These are phyloP conservation scores for Leptopilina myrica DNA, from an alignment of 2,888 invertebrate genomes.

Conservation along the genomic window DNA sequence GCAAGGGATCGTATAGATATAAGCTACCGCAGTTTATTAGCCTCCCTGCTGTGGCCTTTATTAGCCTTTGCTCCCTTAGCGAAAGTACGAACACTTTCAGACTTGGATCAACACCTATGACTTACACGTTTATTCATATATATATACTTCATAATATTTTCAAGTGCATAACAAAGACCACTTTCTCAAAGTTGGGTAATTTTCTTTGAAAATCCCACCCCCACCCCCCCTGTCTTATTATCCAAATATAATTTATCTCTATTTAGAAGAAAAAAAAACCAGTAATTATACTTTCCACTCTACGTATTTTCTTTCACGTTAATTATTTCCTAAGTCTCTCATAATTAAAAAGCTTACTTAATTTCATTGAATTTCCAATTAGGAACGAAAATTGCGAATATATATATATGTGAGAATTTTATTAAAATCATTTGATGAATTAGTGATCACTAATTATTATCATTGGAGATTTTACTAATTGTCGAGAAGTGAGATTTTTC, in stretches of 20 bases:
- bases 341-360: constrained; percentile 4
- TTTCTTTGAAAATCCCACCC: neutral
- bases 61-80: constrained; percentile 58
- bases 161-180: constrained; percentile 23
- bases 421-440: neutral
- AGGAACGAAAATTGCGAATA: neutral
- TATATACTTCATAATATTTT: constrained; percentile 12
- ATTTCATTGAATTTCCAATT: constrained; percentile 6
- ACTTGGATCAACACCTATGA: constrained; percentile 35
- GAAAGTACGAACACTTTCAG: constrained; percentile 34
- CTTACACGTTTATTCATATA: constrained; percentile 15
- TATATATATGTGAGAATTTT: neutral
- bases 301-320: neutral
- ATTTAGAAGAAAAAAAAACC: neutral
- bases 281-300: neutral
- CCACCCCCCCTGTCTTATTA: neutral
- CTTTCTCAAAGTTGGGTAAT: constrained; percentile 17
- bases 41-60: constrained; percentile 70
- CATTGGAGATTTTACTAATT: neutral
- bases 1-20: constrained; percentile 49
- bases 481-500: neutral
- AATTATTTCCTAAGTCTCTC: neutral
- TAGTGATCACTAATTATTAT: constrained; percentile 4
- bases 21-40: constrained; percentile 70
- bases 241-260: neutral